phyloP scores from a whole-genome alignment of 2,113 vertebrate species.

The Phoenicopterus ruber region DNA sequence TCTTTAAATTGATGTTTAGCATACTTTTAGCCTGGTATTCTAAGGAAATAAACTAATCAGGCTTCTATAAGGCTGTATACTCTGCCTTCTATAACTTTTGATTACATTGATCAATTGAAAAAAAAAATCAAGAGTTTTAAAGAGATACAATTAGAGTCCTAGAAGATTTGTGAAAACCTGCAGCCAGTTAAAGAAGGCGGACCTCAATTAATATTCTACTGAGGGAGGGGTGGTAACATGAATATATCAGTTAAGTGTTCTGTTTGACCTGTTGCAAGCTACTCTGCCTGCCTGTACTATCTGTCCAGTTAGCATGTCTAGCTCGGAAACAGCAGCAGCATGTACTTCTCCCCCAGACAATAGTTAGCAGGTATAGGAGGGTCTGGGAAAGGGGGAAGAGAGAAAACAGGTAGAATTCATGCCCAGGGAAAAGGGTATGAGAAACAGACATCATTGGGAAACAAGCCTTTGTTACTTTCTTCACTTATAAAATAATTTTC shows the following conservation, averaged over 20 bases:
- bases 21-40: conserved; percentile 14
- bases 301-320: background rate
- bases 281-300: background rate
- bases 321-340: background rate
- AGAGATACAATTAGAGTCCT: background rate
- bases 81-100: background rate
- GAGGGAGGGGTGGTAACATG: background rate
- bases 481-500: background rate
- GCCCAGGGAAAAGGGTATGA: background rate
- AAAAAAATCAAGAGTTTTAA: background rate
- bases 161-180: background rate
- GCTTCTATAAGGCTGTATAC: background rate
- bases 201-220: background rate
- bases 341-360: background rate
- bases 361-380: background rate
- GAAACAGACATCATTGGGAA: background rate
- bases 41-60: background rate
- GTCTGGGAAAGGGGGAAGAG: background rate
- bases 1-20: background rate
- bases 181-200: background rate
- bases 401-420: background rate
- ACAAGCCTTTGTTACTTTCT: background rate
- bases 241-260: background rate
- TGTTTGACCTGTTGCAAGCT: background rate
- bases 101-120: background rate